Conservation (phyloP, 2,888 invertebrate genomes). For the Argyresthia goedartella region DNA sequence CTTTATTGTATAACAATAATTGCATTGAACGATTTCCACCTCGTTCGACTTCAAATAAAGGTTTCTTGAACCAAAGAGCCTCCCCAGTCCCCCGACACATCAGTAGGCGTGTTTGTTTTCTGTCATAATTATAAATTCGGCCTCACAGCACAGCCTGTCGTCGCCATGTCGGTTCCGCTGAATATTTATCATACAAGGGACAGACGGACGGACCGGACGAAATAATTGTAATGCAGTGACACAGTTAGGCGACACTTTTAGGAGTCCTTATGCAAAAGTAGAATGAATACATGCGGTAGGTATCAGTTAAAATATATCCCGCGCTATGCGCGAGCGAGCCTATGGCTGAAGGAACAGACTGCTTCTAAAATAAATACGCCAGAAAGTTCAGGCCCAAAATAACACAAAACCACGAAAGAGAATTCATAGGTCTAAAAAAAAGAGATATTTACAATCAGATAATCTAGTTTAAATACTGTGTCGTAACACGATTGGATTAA, state of each 20-base stretch:
- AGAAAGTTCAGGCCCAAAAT: neutral
- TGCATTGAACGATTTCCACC: no score
- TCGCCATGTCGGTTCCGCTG: slow-evolving; percentile 21
- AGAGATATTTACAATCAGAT: no score
- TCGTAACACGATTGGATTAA: no score
- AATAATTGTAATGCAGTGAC: neutral
- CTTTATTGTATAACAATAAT: no score
- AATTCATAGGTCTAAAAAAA: no score
- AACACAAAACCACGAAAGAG: no score
- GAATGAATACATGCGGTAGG: neutral
- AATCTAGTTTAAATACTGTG: no score
- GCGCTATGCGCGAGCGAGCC: neutral
- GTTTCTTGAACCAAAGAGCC: no score
- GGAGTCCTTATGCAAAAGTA: neutral
- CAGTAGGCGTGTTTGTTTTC: slow-evolving; percentile 4
- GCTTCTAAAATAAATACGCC: neutral
- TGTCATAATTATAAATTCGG: slow-evolving; percentile 5
- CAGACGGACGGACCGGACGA: neutral
- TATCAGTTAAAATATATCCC: neutral
- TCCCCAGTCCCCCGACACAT: neutral
- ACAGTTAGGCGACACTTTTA: neutral
- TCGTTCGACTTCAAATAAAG: no score
- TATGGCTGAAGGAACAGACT: neutral
- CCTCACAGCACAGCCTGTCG: slow-evolving; percentile 11
- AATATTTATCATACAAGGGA: slow-evolving; percentile 30